Base-by-base conservation (phyloP, 2,113 vertebrate species). In the Platysteira castanea region DNA sequence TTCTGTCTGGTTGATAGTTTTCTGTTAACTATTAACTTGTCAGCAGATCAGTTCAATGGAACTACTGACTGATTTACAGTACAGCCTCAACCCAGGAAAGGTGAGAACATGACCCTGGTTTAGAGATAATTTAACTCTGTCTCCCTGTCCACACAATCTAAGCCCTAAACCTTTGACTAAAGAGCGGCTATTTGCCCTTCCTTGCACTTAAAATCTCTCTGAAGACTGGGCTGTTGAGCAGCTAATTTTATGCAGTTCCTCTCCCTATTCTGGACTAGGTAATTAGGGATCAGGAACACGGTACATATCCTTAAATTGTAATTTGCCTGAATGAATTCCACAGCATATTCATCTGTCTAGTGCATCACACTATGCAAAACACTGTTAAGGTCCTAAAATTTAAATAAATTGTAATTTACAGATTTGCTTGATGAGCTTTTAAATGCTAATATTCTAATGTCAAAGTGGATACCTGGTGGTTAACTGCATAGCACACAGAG, bases 11-110 rank as follows among this genome's bases (percentile, higher is more conserved):
- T 17, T 35, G 46, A 68, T 71, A 78, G 80, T 47, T 95, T 88
- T 68, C 7, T 41, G 92, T 94, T 93, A 96, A 96, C 95, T 26
- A 95, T 97, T 94, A 54, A 92, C 85, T 81, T n/a, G 41, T 60
- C 86, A 73, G 79, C 69, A 89, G 37, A 71, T 71, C 28, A 60
- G 64, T 6, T 68, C 83, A 92, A 78, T 9, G 35, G 67, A 87
- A 81, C 57, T 79, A n/a, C 37, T 35, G 27, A 46, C 78, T 89
- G 54, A 94, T 88, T 94, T 92, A 93, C 90, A 93, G 85, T 94
- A 60, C 26, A 74, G 85, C 52, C 79, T 90, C 71, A 89, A 18
- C 16, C 26, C 49, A 59, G 52, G 47, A 68, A 74, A 88, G 60
- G 63, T 37, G 54, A 56, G 46, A 78, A 28, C 33, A 91, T 1